phyloP scores from a whole-genome alignment of 2,797 vertebrate species.

The Etheostoma nigrum region DNA sequence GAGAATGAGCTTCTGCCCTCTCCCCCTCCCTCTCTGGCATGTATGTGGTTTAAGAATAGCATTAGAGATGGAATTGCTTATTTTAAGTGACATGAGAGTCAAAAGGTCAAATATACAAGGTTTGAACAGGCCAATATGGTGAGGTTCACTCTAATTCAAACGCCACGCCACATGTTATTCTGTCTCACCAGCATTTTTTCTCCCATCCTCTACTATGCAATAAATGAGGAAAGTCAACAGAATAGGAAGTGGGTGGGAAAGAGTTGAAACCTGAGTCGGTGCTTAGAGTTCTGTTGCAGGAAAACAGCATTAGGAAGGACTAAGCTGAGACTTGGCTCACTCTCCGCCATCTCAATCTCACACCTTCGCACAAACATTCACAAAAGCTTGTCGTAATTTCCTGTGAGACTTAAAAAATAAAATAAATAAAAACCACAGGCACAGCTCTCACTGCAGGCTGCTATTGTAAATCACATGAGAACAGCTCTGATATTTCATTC shows the following conservation, averaged over 20 bases:
- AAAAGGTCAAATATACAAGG: constrained; percentile 74
- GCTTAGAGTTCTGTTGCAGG: constrained; percentile 30
- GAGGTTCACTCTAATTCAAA: constrained; percentile 60
- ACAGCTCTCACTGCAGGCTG: constrained; percentile 58
- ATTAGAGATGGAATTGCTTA: constrained; percentile 69
- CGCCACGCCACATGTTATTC: constrained; percentile 44
- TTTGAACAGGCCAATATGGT: constrained; percentile 36
- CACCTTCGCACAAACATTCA: constrained; percentile 62
- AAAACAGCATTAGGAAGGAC: constrained; percentile 33
- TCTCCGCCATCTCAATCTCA: constrained; percentile 52
- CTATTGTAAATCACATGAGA: constrained; percentile 66
- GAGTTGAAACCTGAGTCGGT: constrained; percentile 44
- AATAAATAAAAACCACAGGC: constrained; percentile 26
- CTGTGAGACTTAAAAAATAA: constrained; percentile 65
- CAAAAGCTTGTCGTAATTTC: constrained; percentile 73
- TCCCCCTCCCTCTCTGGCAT: constrained; percentile 45
- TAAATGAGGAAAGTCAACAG: constrained; percentile 28
- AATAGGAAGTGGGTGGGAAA: constrained; percentile 28
- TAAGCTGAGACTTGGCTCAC: constrained; percentile 29
- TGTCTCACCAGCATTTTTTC: constrained; percentile 47
- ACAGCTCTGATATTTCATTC: constrained; percentile 74
- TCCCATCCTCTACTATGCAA: constrained; percentile 54
- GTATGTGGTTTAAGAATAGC: constrained; percentile 79
- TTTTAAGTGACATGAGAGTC: constrained; percentile 77
- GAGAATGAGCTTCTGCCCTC: constrained; percentile 71